Percentiles rank a stretch among this genome's conserved stretches.
phyloP scores from a whole-genome alignment of 2,888 invertebrate genomes.

The Aproaerema taeniolella region DNA sequence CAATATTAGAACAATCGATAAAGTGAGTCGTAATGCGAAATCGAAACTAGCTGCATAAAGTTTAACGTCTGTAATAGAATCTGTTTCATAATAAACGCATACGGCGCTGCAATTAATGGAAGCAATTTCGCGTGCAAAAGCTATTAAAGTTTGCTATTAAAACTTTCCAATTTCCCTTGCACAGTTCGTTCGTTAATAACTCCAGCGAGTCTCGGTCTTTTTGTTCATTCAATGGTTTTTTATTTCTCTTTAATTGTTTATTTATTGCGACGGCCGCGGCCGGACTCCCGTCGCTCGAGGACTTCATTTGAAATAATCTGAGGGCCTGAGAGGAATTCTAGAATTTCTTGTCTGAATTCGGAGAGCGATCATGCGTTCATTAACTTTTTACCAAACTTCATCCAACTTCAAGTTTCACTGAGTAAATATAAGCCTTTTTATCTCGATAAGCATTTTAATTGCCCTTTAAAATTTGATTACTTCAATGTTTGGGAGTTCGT shows the following conservation, averaged over 20 bases:
- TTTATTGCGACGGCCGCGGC: slow-evolving; percentile 39
- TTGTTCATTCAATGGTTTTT: slow-evolving; percentile 40
- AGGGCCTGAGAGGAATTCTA: slow-evolving; percentile 32
- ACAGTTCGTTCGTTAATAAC: slow-evolving; percentile 44
- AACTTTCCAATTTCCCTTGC: slow-evolving; percentile 54
- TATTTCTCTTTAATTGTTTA: slow-evolving; percentile 55
- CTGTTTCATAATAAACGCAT: slow-evolving; percentile 43
- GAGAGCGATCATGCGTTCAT: slow-evolving; percentile 26
- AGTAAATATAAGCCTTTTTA: slow-evolving; percentile 20
- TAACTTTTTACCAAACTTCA: slow-evolving; percentile 22
- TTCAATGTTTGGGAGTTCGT: slow-evolving; percentile 23
- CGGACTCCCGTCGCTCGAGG: slow-evolving; percentile 32
- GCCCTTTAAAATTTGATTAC: slow-evolving; percentile 36
- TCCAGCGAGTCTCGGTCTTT: slow-evolving; percentile 30
- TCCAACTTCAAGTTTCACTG: slow-evolving; percentile 3
- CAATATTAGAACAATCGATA: slow-evolving; percentile 28
- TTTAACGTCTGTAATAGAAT: slow-evolving; percentile 36
- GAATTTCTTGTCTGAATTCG: slow-evolving; percentile 25
- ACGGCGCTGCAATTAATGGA: slow-evolving; percentile 47
- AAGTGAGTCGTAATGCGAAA: slow-evolving; percentile 26
- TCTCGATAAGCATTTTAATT: slow-evolving; percentile 31
- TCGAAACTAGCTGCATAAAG: slow-evolving; percentile 37
- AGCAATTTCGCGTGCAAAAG: slow-evolving; percentile 54
- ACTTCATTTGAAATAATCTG: slow-evolving; percentile 24
- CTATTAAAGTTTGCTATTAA: slow-evolving; percentile 54